Evolutionary conservation across 2,113 vertebrate genomes (phyloP).

Genomic region (Tinamus guttatus): DNA sequence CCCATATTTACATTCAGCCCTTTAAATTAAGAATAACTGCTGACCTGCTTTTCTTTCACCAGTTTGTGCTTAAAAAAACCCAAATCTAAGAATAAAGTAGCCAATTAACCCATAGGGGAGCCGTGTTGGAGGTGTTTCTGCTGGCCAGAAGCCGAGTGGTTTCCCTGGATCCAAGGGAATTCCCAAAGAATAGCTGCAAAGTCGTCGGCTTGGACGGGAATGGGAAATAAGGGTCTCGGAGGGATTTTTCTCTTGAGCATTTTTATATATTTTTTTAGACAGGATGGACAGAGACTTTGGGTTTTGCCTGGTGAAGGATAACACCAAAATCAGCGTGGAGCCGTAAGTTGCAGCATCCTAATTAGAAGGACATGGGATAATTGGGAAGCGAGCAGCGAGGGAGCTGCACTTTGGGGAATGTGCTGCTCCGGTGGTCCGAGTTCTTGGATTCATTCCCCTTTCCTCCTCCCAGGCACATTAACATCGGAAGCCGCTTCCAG

Average conservation of each 20-base stretch:
- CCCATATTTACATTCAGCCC: accelerated
- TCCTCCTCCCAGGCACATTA: conserved; percentile 76
- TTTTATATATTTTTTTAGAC: conserved; percentile 37
- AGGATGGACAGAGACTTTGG: conserved; percentile 47
- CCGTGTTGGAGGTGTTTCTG: background rate
- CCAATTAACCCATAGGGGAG: too few relatives aligned
- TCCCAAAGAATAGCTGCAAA: background rate
- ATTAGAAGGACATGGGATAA: accelerated
- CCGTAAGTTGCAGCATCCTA: conserved; percentile 71
- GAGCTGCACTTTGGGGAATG: too few relatives aligned
- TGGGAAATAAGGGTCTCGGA: background rate
- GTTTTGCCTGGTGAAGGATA: conserved; percentile 71
- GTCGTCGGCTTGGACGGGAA: background rate
- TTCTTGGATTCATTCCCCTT: background rate
- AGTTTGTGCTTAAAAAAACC: too few relatives aligned
- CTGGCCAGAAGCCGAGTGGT: too few relatives aligned
- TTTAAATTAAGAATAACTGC: background rate
- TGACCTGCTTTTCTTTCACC: background rate
- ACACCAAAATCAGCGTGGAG: conserved; percentile 71
- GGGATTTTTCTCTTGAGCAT: background rate
- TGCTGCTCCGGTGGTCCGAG: background rate
- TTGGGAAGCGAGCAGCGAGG: too few relatives aligned
- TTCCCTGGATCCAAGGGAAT: background rate
- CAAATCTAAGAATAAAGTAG: background rate
- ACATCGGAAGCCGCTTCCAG: conserved; percentile 81